Evolutionary conservation across 2,113 vertebrate species (phyloP).

Genomic region (Mohoua ochrocephala): DNA sequence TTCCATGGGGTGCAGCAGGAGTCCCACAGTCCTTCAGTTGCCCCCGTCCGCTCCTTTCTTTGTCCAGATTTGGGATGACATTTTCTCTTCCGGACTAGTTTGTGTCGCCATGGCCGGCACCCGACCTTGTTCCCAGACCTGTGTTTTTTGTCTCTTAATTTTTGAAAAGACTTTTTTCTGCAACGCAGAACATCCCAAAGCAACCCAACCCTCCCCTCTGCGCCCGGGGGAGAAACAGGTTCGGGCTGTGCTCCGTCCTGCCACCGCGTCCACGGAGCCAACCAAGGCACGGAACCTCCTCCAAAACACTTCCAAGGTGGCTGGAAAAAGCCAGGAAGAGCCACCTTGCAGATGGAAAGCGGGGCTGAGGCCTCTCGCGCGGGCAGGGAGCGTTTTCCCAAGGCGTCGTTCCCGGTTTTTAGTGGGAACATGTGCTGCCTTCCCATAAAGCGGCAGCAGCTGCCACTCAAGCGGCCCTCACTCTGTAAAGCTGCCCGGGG

Average conservation of each 20-base stretch:
- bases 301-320: background rate
- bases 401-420: background rate
- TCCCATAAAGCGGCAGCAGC: background rate
- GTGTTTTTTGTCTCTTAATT: background rate
- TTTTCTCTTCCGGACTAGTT: background rate
- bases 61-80: background rate
- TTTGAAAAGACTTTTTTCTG: background rate
- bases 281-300: rapidly evolving
- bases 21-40: background rate
- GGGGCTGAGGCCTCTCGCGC: background rate
- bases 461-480: constrained; percentile 38
- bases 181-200: background rate
- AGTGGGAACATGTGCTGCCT: background rate
- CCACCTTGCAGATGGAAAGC: background rate
- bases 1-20: background rate
- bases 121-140: background rate
- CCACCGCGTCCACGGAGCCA: background rate
- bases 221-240: background rate
- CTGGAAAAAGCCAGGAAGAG: background rate
- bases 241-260: rapidly evolving
- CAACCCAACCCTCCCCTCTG: background rate
- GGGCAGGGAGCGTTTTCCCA: background rate
- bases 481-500: constrained; percentile 39
- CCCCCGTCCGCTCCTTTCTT: background rate
- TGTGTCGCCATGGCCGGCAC: rapidly evolving